Evolutionary conservation across 2,113 vertebrate genomes (phyloP).

Genomic region (Xyrauchen texanus): DNA sequence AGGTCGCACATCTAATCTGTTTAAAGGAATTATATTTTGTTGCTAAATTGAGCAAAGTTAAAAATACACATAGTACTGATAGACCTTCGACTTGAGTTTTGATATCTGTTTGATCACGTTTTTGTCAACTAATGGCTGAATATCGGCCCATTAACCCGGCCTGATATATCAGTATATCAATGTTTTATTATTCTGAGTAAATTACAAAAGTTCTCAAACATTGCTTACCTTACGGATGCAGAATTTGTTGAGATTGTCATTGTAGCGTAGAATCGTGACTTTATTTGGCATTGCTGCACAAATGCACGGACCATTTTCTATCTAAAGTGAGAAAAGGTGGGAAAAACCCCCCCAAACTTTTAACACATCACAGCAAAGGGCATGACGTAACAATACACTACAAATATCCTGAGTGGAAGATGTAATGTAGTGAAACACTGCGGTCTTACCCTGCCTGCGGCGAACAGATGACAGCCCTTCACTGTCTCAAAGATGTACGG

Average conservation of each 20-base stretch:
- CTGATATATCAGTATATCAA: too few relatives aligned
- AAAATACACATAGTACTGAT: too few relatives aligned
- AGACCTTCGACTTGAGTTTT: too few relatives aligned
- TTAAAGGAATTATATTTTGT: too few relatives aligned
- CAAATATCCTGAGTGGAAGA: neutral
- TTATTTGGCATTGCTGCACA: conserved; percentile 96
- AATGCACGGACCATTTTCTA: conserved; percentile 92
- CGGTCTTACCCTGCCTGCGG: conserved; percentile 86
- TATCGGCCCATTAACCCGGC: too few relatives aligned
- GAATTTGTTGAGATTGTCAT: conserved; percentile 93
- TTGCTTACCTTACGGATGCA: conserved; percentile 91
- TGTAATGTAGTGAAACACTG: neutral
- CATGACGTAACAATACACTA: conserved; percentile 11
- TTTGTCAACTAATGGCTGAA: too few relatives aligned
- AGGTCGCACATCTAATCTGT: too few relatives aligned
- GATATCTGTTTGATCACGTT: too few relatives aligned
- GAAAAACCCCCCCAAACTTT: neutral
- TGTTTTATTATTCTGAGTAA: too few relatives aligned
- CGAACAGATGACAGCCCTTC: conserved; percentile 97
- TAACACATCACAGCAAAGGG: too few relatives aligned
- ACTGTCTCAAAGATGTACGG: conserved; percentile 93
- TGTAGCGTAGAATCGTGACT: conserved; percentile 93
- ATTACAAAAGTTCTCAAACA: too few relatives aligned
- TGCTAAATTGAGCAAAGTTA: too few relatives aligned
- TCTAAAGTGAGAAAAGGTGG: conserved; percentile 69